Percentiles rank a stretch among this genome's conserved stretches.
These are phyloP conservation scores for Volucella inflata DNA, from an alignment of 2,888 invertebrate species.

Conservation along the genomic window DNA sequence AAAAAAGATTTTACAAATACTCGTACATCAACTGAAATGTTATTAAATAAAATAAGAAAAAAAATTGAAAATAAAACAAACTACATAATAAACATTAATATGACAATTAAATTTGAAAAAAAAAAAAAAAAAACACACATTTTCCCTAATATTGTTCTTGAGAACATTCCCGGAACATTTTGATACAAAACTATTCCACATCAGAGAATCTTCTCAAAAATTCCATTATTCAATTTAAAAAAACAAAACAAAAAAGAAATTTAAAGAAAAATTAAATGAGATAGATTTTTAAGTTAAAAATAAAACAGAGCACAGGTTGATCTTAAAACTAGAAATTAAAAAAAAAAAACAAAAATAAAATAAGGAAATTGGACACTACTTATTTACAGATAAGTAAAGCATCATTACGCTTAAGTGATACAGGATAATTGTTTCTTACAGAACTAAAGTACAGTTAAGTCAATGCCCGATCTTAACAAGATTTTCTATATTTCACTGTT, in stretches of 20 bases:
- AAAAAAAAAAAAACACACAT: too few relatives aligned
- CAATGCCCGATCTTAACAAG: constrained; percentile 73
- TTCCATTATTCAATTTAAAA: constrained; percentile 37
- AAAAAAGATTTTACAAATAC: constrained; percentile 29
- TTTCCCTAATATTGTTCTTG: constrained; percentile 28
- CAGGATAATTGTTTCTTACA: constrained; percentile 44
- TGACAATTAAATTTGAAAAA: constrained; percentile 21
- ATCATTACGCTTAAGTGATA: constrained; percentile 67
- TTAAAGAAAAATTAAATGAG: not conserved
- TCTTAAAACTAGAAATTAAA: constrained; percentile 45
- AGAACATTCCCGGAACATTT: constrained; percentile 64
- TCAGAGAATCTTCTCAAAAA: constrained; percentile 50
- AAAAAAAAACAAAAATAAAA: not conserved
- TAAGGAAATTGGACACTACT: constrained; percentile 55
- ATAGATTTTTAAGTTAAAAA: constrained; percentile 3
- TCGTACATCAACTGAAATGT: not conserved
- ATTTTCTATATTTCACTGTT: constrained; percentile 5
- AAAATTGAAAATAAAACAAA: constrained; percentile 26
- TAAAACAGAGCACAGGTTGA: not conserved
- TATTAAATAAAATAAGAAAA: not conserved
- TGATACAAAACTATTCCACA: constrained; percentile 73
- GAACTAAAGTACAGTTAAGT: constrained; percentile 45
- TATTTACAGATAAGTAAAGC: constrained; percentile 73
- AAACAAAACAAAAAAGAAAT: constrained; percentile 7
- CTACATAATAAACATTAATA: too few relatives aligned